Conservation (phyloP, 1,140 invertebrate genomes). For the Calliopsis andreniformis region DNA sequence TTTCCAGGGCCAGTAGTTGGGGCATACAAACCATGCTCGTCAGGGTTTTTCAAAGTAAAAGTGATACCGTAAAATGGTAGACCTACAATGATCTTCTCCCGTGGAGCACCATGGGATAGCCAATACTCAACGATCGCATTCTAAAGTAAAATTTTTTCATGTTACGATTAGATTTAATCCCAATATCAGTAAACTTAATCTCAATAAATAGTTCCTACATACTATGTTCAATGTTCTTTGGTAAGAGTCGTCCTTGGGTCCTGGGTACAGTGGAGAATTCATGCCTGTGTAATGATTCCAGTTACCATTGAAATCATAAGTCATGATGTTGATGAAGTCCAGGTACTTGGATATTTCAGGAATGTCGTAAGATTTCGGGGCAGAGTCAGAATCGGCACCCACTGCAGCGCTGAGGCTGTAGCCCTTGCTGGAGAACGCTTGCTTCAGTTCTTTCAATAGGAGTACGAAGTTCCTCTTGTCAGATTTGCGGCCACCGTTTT, state of each 20-base stretch:
- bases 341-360: conserved; percentile 80
- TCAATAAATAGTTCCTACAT: background rate
- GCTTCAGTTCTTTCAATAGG: conserved; percentile 83
- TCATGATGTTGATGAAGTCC: conserved; percentile 86
- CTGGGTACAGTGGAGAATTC: conserved; percentile 83
- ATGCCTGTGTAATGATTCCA: conserved; percentile 84
- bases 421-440: conserved; percentile 82
- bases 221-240: conserved; percentile 47
- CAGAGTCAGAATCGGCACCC: conserved; percentile 80
- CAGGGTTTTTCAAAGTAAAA: conserved; percentile 82
- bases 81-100: conserved; percentile 85
- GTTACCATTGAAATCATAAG: conserved; percentile 87
- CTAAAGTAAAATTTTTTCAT: conserved; percentile 59
- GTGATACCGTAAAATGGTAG: conserved; percentile 85
- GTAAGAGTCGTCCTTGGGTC: background rate
- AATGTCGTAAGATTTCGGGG: conserved; percentile 84
- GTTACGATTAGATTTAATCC: too few relatives aligned
- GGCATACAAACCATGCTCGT: conserved; percentile 81
- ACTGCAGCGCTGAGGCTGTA: conserved; percentile 85
- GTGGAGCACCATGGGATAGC: conserved; percentile 82
- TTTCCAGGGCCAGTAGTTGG: conserved; percentile 82
- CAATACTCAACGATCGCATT: conserved; percentile 83
- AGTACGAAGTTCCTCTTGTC: conserved; percentile 81
- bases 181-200: background rate
- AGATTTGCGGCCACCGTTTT: conserved; percentile 70